phyloP scores from a whole-genome alignment of 2,113 vertebrate species.

The Chionomys nivalis region DNA sequence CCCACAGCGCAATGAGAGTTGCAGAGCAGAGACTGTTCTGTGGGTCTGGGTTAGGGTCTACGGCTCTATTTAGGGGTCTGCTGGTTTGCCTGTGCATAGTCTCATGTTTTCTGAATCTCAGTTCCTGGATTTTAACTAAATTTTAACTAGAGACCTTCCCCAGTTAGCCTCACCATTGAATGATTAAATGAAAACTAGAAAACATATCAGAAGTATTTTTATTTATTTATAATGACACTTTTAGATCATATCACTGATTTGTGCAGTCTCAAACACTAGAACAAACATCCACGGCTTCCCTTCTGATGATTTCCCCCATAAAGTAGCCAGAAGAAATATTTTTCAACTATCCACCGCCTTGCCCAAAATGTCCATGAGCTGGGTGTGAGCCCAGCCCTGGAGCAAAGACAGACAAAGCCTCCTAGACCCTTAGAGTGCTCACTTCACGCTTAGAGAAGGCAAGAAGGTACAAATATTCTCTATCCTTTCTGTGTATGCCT shows the following conservation, averaged over 20 bases:
- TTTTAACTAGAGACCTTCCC: not conserved
- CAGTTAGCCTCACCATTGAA: not conserved
- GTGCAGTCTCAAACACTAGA: not conserved
- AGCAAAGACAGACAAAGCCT: conserved; percentile 39
- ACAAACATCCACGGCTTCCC: not conserved
- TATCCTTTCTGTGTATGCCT: not conserved
- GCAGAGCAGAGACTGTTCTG: not conserved
- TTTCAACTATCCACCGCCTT: not conserved
- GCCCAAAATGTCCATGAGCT: not conserved
- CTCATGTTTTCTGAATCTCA: not conserved
- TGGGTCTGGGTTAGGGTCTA: not conserved
- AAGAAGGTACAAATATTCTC: not conserved
- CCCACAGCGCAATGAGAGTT: accelerated
- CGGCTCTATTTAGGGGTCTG: not conserved
- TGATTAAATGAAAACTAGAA: not conserved
- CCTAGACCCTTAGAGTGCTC: not conserved
- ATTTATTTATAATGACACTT: not conserved
- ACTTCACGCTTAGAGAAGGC: not conserved
- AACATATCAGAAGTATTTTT: not conserved
- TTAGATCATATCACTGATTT: not conserved
- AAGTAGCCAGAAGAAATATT: not conserved
- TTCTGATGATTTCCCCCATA: not conserved
- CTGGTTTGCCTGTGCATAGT: not conserved
- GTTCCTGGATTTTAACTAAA: not conserved
- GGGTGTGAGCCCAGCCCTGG: not conserved